Evolutionary conservation across 2,888 invertebrate genomes (phyloP).

Genomic region (Antheraea yamamai): DNA sequence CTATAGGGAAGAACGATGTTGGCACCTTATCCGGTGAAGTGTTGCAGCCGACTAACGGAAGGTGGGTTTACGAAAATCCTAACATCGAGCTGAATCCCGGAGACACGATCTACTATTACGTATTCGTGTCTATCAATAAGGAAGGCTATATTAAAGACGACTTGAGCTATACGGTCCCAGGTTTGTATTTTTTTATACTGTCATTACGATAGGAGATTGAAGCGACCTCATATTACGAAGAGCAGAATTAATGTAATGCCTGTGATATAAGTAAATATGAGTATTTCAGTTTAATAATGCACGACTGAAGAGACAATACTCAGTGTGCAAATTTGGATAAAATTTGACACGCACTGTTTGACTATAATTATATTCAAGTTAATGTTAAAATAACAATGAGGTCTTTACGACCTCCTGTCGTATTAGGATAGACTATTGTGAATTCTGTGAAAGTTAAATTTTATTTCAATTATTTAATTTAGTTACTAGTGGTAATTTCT

Average conservation of each 20-base stretch:
- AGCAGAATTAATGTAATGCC: not conserved
- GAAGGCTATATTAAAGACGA: slow-evolving; percentile 72
- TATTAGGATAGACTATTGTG: not conserved
- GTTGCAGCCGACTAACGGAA: slow-evolving; percentile 58
- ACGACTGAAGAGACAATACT: no score
- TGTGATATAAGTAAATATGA: no score
- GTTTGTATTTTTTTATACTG: slow-evolving; percentile 41
- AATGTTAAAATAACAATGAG: not conserved
- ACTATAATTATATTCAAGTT: no score
- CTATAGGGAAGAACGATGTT: slow-evolving; percentile 68
- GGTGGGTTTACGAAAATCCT: slow-evolving; percentile 78
- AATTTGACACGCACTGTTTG: no score
- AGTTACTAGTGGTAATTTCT: no score
- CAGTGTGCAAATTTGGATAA: no score
- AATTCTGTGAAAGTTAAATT: no score
- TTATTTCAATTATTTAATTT: no score
- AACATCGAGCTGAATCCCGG: slow-evolving; percentile 68
- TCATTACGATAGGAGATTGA: not conserved
- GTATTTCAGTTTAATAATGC: no score
- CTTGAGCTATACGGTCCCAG: slow-evolving; percentile 59
- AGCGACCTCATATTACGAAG: not conserved
- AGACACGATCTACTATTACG: slow-evolving; percentile 84
- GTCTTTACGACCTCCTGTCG: not conserved
- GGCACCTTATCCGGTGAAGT: slow-evolving; percentile 81
- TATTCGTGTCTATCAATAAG: slow-evolving; percentile 79